Evolutionary conservation across 2,888 invertebrate species (phyloP).

Genomic region (Acanthosepion lycidas): DNA sequence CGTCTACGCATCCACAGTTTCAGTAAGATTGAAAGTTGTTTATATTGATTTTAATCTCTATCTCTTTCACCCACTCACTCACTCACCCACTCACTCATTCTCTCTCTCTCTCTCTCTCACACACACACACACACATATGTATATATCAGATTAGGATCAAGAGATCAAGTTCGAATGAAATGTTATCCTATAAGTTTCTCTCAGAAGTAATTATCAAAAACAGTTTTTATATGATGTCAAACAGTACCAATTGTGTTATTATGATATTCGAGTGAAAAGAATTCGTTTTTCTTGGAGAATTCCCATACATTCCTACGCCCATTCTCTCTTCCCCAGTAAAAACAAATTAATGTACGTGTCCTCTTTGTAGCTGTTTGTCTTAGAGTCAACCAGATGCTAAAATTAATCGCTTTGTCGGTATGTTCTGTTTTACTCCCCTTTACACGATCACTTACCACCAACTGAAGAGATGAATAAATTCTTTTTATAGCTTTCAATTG

Average conservation of each 20-base stretch:
- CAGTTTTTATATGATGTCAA: background rate
- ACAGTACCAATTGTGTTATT: background rate
- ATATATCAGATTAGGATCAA: background rate
- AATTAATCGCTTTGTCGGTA: background rate
- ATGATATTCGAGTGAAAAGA: background rate
- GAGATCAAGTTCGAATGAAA: background rate
- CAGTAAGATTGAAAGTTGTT: no score
- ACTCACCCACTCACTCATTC: no score
- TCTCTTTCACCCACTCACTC: no score
- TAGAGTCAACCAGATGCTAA: background rate
- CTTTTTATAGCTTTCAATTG: constrained; percentile 33
- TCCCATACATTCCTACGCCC: background rate
- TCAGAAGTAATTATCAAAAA: background rate
- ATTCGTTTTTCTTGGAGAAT: background rate
- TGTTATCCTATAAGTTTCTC: background rate
- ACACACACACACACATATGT: background rate
- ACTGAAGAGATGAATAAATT: background rate
- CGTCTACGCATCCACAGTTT: no score
- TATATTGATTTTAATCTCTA: no score
- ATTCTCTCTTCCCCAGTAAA: background rate
- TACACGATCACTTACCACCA: background rate
- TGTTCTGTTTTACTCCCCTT: background rate
- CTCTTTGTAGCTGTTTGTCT: background rate
- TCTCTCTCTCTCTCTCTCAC: no score
- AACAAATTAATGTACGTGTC: background rate